Evolutionary conservation across 2,888 invertebrate species (phyloP).

Genomic region (Pachliopta kotzebuea): DNA sequence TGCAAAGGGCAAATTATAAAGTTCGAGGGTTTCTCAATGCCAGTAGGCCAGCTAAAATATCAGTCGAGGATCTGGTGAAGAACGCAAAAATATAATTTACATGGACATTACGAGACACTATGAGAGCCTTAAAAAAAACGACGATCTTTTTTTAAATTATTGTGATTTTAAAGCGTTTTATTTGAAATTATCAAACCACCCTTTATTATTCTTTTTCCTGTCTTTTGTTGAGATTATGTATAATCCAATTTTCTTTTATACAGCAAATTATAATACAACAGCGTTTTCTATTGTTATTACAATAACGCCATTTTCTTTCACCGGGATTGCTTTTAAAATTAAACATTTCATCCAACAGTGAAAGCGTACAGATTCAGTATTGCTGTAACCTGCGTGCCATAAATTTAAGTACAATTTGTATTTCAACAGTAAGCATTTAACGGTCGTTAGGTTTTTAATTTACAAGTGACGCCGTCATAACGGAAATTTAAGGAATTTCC

Average conservation of each 20-base stretch:
- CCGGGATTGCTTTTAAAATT: not conserved
- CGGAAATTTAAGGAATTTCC: slow-evolving; percentile 1
- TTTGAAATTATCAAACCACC: no score
- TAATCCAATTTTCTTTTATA: not conserved
- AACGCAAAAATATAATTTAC: no score
- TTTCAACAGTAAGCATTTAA: not conserved
- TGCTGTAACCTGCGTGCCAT: not conserved
- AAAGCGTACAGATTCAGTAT: not conserved
- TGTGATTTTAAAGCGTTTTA: no score
- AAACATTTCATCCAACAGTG: not conserved
- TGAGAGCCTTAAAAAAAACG: no score
- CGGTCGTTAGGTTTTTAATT: slow-evolving; percentile 4
- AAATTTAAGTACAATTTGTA: not conserved
- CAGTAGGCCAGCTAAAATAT: no score
- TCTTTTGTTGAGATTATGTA: no score
- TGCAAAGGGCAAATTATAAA: no score
- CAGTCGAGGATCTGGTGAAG: no score
- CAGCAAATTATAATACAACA: not conserved
- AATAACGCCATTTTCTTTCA: not conserved
- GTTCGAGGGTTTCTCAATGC: no score
- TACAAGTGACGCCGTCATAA: not conserved
- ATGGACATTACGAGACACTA: no score
- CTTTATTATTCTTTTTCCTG: no score
- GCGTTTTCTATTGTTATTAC: not conserved
- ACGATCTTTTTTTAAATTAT: no score